phyloP scores from a whole-genome alignment of 2,888 invertebrate genomes.

The Sussaba pulchella region DNA sequence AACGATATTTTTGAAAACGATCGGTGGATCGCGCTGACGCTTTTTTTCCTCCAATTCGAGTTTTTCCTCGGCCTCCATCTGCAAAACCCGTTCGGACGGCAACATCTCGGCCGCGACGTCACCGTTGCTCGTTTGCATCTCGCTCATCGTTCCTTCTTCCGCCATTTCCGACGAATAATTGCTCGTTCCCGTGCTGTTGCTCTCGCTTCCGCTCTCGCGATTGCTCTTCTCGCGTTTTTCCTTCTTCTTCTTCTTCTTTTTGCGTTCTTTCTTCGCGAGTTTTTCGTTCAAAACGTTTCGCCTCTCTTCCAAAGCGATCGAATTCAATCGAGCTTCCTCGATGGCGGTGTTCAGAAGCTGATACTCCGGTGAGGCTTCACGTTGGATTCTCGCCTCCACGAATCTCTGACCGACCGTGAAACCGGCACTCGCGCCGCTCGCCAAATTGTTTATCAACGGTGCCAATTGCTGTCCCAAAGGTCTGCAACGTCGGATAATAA shows the following conservation, averaged over 20 bases:
- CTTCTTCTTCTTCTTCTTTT: conserved; percentile 90
- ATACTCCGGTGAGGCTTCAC: conserved; percentile 89
- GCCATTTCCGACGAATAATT: conserved; percentile 80
- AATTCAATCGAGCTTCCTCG: conserved; percentile 89
- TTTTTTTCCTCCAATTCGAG: conserved; percentile 89
- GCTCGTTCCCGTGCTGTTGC: conserved; percentile 78
- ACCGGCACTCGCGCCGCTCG: conserved; percentile 84
- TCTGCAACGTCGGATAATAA: conserved; percentile 77
- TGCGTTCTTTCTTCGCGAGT: conserved; percentile 90
- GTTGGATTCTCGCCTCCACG: conserved; percentile 83
- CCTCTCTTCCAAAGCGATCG: conserved; percentile 89
- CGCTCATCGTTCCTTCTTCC: conserved; percentile 77
- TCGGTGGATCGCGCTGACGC: conserved; percentile 91
- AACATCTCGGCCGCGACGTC: conserved; percentile 81
- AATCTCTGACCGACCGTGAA: conserved; percentile 84
- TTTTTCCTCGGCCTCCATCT: conserved; percentile 88
- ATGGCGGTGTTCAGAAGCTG: conserved; percentile 90
- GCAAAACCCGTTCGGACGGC: conserved; percentile 86
- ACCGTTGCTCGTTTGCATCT: conserved; percentile 77
- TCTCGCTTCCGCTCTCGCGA: conserved; percentile 78
- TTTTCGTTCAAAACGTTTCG: conserved; percentile 90
- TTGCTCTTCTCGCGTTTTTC: conserved; percentile 84
- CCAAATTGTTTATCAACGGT: conserved; percentile 86
- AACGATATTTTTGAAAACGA: conserved; percentile 90
- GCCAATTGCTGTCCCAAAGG: conserved; percentile 86